Percentiles rank a stretch among this genome's conserved stretches.
phyloP scores from a whole-genome alignment of 1,140 invertebrate genomes.

The Hyposmocoma kahamanoa region DNA sequence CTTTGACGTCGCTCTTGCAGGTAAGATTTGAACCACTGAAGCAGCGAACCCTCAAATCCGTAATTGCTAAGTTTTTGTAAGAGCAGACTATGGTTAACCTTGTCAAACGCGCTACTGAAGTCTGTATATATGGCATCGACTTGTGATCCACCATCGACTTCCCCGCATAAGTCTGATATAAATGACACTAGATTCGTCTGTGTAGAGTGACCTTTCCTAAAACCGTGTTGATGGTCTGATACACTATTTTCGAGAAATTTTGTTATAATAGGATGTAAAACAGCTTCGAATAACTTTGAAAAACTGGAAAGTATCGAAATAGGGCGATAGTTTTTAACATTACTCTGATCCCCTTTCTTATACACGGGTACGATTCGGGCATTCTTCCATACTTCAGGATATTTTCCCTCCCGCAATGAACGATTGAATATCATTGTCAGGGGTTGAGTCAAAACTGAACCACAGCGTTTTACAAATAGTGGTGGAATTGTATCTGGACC shows the following conservation, averaged over 20 bases:
- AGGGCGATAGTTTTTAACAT: conserved; percentile 11
- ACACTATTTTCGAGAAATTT: conserved; percentile 1
- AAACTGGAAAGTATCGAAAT: conserved; percentile 14
- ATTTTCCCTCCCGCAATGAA: background rate
- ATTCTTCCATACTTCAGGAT: too few species aligned
- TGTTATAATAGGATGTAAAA: conserved; percentile 8
- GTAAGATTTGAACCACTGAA: conserved; percentile 22
- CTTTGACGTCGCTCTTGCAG: conserved; percentile 11
- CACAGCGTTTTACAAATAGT: conserved; percentile 4
- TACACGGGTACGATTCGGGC: conserved; percentile 2
- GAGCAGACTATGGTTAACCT: conserved; percentile 21
- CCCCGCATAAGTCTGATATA: background rate
- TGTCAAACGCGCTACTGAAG: conserved; percentile 22
- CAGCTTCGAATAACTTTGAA: conserved; percentile 12
- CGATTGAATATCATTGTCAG: conserved; percentile 1
- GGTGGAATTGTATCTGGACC: conserved; percentile 5
- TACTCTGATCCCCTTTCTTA: conserved; percentile 1
- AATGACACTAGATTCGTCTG: conserved; percentile 12
- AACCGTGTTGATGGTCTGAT: conserved; percentile 13
- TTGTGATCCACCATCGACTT: conserved; percentile 11
- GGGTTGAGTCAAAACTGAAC: background rate
- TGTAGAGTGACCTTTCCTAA: conserved; percentile 6
- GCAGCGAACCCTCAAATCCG: conserved; percentile 16
- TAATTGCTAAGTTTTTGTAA: conserved; percentile 14
- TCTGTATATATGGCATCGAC: conserved; percentile 20